A percentile compares a stretch with the other conserved stretches of the same genome.
phyloP scores from a whole-genome alignment of 2,113 vertebrate genomes.

The Passer montanus region DNA sequence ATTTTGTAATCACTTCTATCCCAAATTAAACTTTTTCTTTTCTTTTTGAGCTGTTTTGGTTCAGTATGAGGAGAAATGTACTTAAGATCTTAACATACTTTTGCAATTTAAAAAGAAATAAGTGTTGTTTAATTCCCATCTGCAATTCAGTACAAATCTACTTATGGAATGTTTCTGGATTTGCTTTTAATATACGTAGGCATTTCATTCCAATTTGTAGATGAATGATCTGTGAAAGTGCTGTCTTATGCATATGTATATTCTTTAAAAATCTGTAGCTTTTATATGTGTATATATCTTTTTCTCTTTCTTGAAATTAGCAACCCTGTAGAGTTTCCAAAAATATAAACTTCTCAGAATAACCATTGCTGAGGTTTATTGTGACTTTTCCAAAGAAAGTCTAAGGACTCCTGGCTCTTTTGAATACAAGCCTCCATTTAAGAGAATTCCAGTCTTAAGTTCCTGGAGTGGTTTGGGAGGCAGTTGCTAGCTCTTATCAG shows the following conservation, averaged over 20 bases:
- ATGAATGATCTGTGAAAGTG: background rate
- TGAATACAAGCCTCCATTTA: background rate
- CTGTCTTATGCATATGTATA: slow-evolving; percentile 3
- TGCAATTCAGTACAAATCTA: background rate
- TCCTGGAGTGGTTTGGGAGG: background rate
- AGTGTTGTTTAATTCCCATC: background rate
- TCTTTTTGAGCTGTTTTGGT: background rate
- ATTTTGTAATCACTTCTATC: background rate
- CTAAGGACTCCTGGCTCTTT: background rate
- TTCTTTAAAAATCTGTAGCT: background rate
- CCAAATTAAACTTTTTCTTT: background rate
- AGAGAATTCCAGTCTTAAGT: background rate
- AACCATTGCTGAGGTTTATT: background rate
- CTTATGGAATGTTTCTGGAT: background rate
- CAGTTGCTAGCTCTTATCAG: background rate
- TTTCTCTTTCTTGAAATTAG: background rate
- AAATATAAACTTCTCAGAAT: background rate
- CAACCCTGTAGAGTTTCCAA: background rate
- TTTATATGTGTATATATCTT: background rate
- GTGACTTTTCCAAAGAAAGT: background rate
- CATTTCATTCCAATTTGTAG: background rate
- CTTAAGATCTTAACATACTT: background rate
- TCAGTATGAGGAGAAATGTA: background rate
- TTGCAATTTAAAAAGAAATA: background rate
- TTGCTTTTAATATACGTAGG: background rate